These are phyloP conservation scores for Ypsolopha sequella DNA, from an alignment of 2,888 invertebrate genomes.

Conservation along the genomic window DNA sequence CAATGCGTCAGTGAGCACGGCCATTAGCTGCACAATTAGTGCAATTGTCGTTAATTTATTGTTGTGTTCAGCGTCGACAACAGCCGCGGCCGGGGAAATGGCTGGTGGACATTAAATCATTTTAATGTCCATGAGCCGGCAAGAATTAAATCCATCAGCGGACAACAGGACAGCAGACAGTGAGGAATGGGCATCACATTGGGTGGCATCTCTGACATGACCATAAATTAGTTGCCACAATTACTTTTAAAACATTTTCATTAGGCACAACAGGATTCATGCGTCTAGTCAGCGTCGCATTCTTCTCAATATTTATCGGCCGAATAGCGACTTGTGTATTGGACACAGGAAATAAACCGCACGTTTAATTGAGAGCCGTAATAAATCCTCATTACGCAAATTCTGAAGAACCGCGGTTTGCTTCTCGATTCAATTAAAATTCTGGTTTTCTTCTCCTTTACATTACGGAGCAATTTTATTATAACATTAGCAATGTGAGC, in stretches of 20 bases:
- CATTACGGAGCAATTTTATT: too few species aligned
- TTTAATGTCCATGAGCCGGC: constrained; percentile 8
- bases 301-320: constrained; percentile 1
- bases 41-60: constrained; percentile 67
- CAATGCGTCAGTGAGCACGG: constrained; percentile 50
- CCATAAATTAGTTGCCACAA: background rate
- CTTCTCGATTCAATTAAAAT: constrained; percentile 1
- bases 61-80: constrained; percentile 32
- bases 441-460: background rate
- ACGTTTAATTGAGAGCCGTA: constrained; percentile 14
- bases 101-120: constrained; percentile 16
- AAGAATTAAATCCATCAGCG: constrained; percentile 1
- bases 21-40: constrained; percentile 65
- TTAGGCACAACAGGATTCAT: background rate
- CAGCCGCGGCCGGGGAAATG: constrained; percentile 18
- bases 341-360: background rate
- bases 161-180: background rate
- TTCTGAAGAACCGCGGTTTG: background rate
- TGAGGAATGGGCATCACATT: constrained; percentile 1
- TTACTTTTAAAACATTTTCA: background rate
- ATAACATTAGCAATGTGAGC: too few species aligned
- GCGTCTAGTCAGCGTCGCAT: constrained; percentile 1
- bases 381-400: constrained; percentile 29
- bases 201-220: background rate
- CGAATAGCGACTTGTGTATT: background rate